Evolutionary conservation across 2,797 vertebrate genomes (phyloP).

Genomic region (Sebastiscus tertius): DNA sequence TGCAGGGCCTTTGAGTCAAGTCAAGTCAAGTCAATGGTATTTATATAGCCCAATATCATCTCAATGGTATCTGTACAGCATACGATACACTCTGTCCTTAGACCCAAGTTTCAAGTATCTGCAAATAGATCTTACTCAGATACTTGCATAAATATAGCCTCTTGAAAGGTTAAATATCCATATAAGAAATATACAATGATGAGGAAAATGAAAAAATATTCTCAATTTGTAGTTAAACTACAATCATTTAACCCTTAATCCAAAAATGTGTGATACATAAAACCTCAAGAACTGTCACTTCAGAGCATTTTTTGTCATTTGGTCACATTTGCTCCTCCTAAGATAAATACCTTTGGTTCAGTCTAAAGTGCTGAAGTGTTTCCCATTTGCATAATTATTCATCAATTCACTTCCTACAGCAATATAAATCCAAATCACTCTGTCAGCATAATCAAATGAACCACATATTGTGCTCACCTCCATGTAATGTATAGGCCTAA

Average conservation of each 20-base stretch:
- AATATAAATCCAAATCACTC: neutral
- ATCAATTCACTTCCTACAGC: slow-evolving; percentile 1
- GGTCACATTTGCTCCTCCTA: neutral
- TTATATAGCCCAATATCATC: too few species aligned
- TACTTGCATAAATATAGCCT: neutral
- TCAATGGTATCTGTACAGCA: neutral
- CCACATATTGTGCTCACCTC: neutral
- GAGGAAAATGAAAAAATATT: neutral
- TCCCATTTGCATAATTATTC: slow-evolving; percentile 11
- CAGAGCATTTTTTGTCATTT: neutral
- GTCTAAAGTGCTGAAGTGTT: neutral
- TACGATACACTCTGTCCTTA: neutral
- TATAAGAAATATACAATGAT: neutral
- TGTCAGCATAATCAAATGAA: slow-evolving; percentile 14
- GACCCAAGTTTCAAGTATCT: neutral
- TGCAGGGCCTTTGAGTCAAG: neutral
- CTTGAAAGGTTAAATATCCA: neutral
- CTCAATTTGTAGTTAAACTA: neutral
- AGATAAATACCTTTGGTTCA: neutral
- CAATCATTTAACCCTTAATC: neutral
- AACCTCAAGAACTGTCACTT: too few species aligned
- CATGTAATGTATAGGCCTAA: neutral
- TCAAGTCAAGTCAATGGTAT: neutral
- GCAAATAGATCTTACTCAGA: neutral
- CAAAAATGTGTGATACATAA: neutral